Evolutionary conservation across 2,797 vertebrate species (phyloP), one percentile per base, ranked within the genome.

Genomic region (Sardinella longiceps): DNA sequence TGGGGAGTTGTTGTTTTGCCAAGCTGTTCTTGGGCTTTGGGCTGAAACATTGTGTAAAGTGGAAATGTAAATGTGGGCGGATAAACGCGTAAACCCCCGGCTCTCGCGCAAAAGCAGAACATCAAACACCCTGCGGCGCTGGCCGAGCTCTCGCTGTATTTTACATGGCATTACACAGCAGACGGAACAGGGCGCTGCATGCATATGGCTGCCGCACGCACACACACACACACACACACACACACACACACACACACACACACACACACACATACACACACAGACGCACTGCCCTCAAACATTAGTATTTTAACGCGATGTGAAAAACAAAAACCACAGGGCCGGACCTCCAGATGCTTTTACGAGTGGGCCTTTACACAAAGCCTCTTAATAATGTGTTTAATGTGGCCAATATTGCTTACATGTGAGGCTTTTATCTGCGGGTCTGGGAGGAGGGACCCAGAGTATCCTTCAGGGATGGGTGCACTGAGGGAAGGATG

Each of bases 401-500:
- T 94, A 95, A 95, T 96, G 93, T 95, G 93, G 93, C 94, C 95
- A 94, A 94, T 90, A 94, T 94, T 95, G 95, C 95, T 96, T 96
- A 95, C 95, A 95, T 93, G 94, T 95, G 94, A 93, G 37, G 93
- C 94, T 95, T 96, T 96, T 97, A 97, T 98, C 97, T 97, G 91
- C 89, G 93, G 93, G 90, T 5, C 90, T 95, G 93, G 96, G 97
- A 95, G 95, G 92, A 94, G 95, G 95, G 94, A 89, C 92, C 92
- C 93, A 89, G 43, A 7, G 90, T 82, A 94, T 93, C 95, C 97
- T 96, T 92, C 91, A 93, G 96, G 96, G 96, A 97, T 96, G 91
- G 92, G 93, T 94, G 96, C 96, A 96, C 90, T 92, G 84, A 90
- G 90, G 91, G 86, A 91, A 93, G 95, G 94, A 97, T 95, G 94